These are phyloP conservation scores for Opisthocomus hoazin DNA, from an alignment of 2,113 vertebrate genomes.

Conservation along the genomic window DNA sequence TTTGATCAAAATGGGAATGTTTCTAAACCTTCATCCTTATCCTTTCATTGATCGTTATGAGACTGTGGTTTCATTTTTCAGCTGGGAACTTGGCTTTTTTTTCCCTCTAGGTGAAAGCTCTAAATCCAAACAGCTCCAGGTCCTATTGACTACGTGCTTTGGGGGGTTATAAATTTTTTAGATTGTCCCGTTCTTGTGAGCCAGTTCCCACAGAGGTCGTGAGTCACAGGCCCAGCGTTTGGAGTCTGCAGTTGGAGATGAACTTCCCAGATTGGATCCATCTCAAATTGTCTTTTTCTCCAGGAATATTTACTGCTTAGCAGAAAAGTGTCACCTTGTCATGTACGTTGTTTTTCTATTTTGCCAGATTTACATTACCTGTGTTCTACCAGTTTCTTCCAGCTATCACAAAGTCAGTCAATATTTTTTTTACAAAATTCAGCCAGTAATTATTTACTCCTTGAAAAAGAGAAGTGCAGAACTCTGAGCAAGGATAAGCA, in stretches of 20 bases:
- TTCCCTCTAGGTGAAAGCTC: not conserved
- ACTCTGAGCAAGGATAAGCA: not conserved
- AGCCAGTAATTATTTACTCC: not conserved
- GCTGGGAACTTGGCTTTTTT: not conserved
- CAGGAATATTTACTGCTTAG: not conserved
- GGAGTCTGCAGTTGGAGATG: not conserved
- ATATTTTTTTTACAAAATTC: not conserved
- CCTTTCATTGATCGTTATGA: constrained; percentile 15
- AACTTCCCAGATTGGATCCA: not conserved
- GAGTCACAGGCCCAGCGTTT: not conserved
- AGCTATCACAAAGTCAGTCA: not conserved
- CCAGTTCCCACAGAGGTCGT: not conserved
- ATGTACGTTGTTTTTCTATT: not conserved
- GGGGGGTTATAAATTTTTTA: not conserved
- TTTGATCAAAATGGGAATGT: not conserved
- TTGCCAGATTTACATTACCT: not conserved
- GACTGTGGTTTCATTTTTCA: not conserved
- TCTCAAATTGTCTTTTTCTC: not conserved
- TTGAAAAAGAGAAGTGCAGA: not conserved
- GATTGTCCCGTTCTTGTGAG: not conserved
- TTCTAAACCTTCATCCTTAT: constrained; percentile 14
- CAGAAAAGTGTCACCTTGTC: not conserved
- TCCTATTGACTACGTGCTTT: not conserved
- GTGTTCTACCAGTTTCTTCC: not conserved
- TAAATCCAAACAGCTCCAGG: not conserved